phyloP scores from a whole-genome alignment of 2,113 vertebrate genomes.

The Stomatorhinus ivindoensis region DNA sequence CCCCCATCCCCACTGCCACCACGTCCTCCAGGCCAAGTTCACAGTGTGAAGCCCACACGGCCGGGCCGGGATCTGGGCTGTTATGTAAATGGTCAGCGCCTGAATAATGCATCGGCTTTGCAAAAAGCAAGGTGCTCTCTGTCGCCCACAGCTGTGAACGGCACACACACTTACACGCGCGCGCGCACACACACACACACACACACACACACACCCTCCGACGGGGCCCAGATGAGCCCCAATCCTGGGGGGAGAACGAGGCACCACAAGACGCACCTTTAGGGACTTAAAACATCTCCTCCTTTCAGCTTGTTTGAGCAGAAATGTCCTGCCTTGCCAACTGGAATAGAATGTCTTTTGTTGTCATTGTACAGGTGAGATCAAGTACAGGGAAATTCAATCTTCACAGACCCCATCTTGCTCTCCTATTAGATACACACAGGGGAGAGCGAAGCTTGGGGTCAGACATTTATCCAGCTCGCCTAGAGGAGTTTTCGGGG shows the following conservation, averaged over 20 bases:
- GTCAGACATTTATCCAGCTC: background rate
- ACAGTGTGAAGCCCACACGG: background rate
- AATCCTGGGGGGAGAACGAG: background rate
- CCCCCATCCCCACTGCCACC: background rate
- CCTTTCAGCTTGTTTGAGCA: background rate
- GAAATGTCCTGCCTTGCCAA: background rate
- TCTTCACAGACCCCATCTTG: background rate
- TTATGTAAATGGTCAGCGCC: conserved; percentile 16
- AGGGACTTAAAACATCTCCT: background rate
- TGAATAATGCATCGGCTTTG: conserved; percentile 17
- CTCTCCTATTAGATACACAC: background rate
- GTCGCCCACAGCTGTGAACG: conserved; percentile 24
- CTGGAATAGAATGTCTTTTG: background rate
- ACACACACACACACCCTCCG: background rate
- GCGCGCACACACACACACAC: background rate
- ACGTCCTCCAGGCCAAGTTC: background rate
- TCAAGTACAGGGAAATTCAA: background rate
- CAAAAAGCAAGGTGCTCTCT: conserved; percentile 19
- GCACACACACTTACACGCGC: background rate
- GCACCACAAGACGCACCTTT: background rate
- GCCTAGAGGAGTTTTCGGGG: background rate
- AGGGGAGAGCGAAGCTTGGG: background rate
- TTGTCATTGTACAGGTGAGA: background rate
- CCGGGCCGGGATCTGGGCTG: background rate
- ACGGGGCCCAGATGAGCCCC: background rate